These are phyloP conservation scores for Aptenodytes patagonicus DNA, from an alignment of 2,113 vertebrate genomes.

Conservation along the genomic window DNA sequence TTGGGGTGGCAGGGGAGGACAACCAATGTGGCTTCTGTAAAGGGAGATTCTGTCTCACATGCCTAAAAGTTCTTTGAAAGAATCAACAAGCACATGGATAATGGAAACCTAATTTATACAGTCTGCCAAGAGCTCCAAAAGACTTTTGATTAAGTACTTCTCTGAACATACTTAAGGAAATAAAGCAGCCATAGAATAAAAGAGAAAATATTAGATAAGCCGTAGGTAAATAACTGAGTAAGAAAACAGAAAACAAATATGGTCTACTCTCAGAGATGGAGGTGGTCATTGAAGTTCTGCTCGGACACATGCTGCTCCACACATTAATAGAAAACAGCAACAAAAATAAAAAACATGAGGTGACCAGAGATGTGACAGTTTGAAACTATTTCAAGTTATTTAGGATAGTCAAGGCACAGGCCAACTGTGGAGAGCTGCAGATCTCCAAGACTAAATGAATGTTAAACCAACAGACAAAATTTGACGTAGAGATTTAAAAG, in stretches of 20 bases:
- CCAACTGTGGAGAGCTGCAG: neutral
- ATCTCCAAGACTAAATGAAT: neutral
- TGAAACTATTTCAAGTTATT: neutral
- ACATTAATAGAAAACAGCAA: neutral
- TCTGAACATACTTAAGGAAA: neutral
- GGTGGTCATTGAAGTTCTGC: neutral
- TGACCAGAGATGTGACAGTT: neutral
- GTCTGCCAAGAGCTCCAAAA: neutral
- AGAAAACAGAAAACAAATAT: neutral
- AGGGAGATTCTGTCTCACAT: neutral
- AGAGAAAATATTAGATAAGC: neutral
- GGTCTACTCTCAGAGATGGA: neutral
- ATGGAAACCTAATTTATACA: neutral
- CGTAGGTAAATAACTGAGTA: neutral
- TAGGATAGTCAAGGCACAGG: neutral
- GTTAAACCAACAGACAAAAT: neutral
- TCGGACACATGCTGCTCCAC: neutral
- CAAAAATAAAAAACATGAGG: neutral
- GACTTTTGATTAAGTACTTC: neutral
- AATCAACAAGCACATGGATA: neutral
- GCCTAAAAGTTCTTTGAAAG: neutral
- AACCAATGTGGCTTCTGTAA: neutral
- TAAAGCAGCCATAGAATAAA: neutral
- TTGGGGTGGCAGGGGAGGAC: accelerated
- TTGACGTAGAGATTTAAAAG: neutral